Percentiles rank a stretch among this genome's conserved stretches.
phyloP scores from a whole-genome alignment of 2,113 vertebrate genomes.

The Tachuris rubrigastra region DNA sequence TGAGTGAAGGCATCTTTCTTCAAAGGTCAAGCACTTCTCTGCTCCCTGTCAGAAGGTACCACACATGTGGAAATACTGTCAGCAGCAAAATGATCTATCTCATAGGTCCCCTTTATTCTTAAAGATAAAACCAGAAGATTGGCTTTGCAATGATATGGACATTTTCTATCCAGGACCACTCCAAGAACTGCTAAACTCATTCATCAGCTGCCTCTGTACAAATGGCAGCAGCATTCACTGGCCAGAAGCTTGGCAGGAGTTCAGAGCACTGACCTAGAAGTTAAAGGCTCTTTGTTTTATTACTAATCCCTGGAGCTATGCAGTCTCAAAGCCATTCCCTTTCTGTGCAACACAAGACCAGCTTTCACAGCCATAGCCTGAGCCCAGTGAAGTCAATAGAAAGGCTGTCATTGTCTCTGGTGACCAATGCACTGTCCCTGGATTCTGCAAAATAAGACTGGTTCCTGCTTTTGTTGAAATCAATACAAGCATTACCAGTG shows the following conservation, averaged over 20 bases:
- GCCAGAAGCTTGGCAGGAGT: slow-evolving; percentile 35
- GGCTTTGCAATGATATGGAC: background rate
- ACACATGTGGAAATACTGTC: background rate
- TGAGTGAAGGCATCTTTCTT: background rate
- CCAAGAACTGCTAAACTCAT: slow-evolving; percentile 20
- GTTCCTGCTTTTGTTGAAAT: slow-evolving; percentile 53
- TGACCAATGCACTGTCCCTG: slow-evolving; percentile 22
- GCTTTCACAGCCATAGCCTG: slow-evolving; percentile 35
- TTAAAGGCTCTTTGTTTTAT: slow-evolving; percentile 63
- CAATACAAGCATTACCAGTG: slow-evolving; percentile 22
- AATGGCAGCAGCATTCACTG: background rate
- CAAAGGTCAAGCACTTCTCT: background rate
- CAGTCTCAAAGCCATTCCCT: slow-evolving; percentile 56
- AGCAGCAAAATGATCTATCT: background rate
- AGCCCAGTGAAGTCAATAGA: slow-evolving; percentile 37
- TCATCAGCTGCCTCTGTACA: slow-evolving; percentile 32
- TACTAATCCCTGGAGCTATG: slow-evolving; percentile 58
- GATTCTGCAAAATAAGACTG: slow-evolving; percentile 40
- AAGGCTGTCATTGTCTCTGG: slow-evolving; percentile 57
- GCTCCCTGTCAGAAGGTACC: background rate
- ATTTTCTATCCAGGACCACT: background rate
- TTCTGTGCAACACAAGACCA: slow-evolving; percentile 61
- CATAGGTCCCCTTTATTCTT: background rate
- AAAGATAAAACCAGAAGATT: background rate
- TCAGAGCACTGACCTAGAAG: slow-evolving; percentile 57